phyloP scores from a whole-genome alignment of 2,797 vertebrate species.

The Catostomus latipinnis region DNA sequence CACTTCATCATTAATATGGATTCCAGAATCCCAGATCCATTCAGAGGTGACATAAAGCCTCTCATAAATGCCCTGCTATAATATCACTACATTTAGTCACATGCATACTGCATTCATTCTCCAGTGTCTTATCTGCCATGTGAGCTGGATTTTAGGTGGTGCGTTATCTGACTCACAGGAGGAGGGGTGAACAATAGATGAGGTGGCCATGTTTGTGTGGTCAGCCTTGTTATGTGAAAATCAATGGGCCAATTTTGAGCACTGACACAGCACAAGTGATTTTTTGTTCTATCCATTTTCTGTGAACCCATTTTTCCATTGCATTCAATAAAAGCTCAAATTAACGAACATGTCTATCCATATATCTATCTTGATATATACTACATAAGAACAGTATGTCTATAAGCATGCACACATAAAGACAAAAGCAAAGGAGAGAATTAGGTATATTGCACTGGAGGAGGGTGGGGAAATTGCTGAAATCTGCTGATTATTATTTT shows the following conservation, averaged over 20 bases:
- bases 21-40: conserved; percentile 25
- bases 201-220: conserved; percentile 17
- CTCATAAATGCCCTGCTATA: conserved; percentile 25
- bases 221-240: conserved; percentile 35
- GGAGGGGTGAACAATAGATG: conserved; percentile 27
- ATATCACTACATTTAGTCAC: conserved; percentile 32
- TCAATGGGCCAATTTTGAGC: conserved; percentile 18
- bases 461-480: conserved; percentile 7
- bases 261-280: conserved; percentile 21
- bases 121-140: conserved; percentile 12
- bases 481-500: conserved; percentile 41
- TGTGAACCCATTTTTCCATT: neutral
- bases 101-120: conserved; percentile 23
- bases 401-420: conserved; percentile 22
- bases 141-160: conserved; percentile 20
- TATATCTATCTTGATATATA: neutral
- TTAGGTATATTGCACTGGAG: neutral
- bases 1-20: conserved; percentile 46
- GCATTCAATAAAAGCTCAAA: neutral
- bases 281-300: conserved; percentile 5
- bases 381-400: neutral
- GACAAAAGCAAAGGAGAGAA: neutral
- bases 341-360: conserved; percentile 11
- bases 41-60: conserved; percentile 21
- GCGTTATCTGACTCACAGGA: conserved; percentile 28